Conservation (phyloP, 2,888 invertebrate genomes). For the Chloromyia formosa region DNA sequence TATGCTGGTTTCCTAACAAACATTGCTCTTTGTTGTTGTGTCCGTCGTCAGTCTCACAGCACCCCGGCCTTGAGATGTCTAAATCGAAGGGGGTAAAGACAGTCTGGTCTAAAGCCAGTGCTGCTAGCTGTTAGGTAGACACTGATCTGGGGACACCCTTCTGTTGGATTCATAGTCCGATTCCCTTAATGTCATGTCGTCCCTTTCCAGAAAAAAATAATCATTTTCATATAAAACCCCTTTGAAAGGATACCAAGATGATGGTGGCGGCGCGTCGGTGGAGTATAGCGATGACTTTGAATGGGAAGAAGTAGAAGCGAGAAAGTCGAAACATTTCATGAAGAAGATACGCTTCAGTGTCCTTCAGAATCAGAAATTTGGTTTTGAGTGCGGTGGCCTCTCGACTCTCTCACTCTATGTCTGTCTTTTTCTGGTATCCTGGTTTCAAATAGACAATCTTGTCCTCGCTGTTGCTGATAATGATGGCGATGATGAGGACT, state of each 20-base stretch:
- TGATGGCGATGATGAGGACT: not conserved
- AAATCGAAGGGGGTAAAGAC: not conserved
- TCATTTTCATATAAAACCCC: slow-evolving; percentile 37
- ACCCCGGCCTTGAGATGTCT: too few relatives aligned
- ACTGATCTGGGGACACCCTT: not conserved
- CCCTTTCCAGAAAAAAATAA: slow-evolving; percentile 10
- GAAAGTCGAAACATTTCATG: too few relatives aligned
- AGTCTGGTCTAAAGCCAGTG: not conserved
- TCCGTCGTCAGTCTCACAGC: too few relatives aligned
- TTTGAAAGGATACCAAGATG: slow-evolving; percentile 28
- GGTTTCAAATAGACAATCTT: not conserved
- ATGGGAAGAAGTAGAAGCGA: too few relatives aligned
- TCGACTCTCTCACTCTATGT: not conserved
- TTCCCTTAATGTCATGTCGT: not conserved
- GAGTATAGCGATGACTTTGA: not conserved
- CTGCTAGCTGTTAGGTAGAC: not conserved
- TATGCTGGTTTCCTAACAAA: too few relatives aligned
- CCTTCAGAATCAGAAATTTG: not conserved
- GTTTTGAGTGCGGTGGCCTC: not conserved
- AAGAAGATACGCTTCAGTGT: not conserved
- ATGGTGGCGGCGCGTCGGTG: not conserved
- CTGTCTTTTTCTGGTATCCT: not conserved
- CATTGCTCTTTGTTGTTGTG: too few relatives aligned
- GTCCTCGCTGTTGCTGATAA: not conserved
- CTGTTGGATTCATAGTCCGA: not conserved